Evolutionary conservation across 2,888 invertebrate species (phyloP), one percentile per base, ranked within the genome.

Genomic region (Metacarcinus magister): DNA sequence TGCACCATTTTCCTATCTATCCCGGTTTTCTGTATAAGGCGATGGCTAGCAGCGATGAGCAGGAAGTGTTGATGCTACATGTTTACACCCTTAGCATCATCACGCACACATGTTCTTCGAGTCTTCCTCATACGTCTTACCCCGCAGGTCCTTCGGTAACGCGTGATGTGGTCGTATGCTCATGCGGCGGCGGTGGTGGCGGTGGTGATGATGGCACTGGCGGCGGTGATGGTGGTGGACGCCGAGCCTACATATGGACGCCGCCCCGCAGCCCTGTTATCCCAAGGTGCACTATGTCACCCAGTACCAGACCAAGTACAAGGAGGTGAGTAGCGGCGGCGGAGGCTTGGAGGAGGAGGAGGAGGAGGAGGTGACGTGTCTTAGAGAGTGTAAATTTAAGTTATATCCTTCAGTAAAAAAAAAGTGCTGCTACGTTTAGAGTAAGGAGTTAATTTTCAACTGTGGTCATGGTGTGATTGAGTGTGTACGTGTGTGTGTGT

Each of bases 281-380:
- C 95, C 95, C 90, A 94, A 96, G 95, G 75, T 75, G 39, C 60
- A 96, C 13, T 96, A 96, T 94, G 92, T 96, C 75, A 96, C 95
- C 91, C 44, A 96, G 48, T 96, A 96, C 94, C 91, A 96, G 75
- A 96, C 95, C n/a, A 90, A 96, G 75, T 39, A 46, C 48, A 60
- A 96, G 19, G 60, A 96, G 90, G 95, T 96, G n/a, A 89, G 92
- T 95, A 43, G 44, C n/a, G 44, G 44, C 4, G 89, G 54, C 16
- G 54, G 54, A 0, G 54, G 54, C 1, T 54, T 54, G 16, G 16
- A 13, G 54, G 54, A 7, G 1, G 54, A 16, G 10, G 54, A 54
- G 16, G 54, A 10, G 54, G 16, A 13, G 54, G 16, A 13, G 54
- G 3, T 54, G 1, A 54, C 54, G 10, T 54, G 54, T 13, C 54